Percentiles rank a stretch among this genome's conserved stretches.
These are phyloP conservation scores for Yponomeuta plumbellus DNA, from an alignment of 2,888 invertebrate species.

Conservation along the genomic window DNA sequence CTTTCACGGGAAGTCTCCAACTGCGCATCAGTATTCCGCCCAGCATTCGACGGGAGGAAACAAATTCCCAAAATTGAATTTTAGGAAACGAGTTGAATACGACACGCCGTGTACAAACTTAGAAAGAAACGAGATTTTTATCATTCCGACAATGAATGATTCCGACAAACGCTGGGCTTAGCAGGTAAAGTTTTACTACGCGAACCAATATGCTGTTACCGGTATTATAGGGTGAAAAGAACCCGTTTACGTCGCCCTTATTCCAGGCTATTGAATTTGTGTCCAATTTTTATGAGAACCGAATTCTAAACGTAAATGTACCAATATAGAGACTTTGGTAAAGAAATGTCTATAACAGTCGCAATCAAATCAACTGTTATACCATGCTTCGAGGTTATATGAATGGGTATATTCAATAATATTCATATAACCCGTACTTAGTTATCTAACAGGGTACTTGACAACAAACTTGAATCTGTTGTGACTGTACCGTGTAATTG, in stretches of 20 bases:
- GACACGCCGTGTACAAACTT: conserved; percentile 67
- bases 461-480: no score
- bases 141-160: conserved; percentile 64
- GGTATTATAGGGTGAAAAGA: neutral
- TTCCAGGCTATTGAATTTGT: neutral
- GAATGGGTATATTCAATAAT: no score
- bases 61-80: conserved; percentile 77
- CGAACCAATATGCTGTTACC: conserved; percentile 1
- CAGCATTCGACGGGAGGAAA: conserved; percentile 68
- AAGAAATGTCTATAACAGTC: no score
- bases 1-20: conserved; percentile 42
- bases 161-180: conserved; percentile 24
- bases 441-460: no score
- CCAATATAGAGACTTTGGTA: no score
- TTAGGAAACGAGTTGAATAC: conserved; percentile 75
- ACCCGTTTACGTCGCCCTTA: neutral
- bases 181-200: conserved; percentile 4
- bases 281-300: neutral
- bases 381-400: no score
- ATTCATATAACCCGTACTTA: no score
- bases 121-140: conserved; percentile 68
- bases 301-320: neutral
- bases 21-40: conserved; percentile 65
- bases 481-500: neutral
- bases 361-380: no score